Evolutionary conservation across 2,888 invertebrate genomes (phyloP), one percentile per base, ranked within the genome.

Genomic region (Heliconius sara): DNA sequence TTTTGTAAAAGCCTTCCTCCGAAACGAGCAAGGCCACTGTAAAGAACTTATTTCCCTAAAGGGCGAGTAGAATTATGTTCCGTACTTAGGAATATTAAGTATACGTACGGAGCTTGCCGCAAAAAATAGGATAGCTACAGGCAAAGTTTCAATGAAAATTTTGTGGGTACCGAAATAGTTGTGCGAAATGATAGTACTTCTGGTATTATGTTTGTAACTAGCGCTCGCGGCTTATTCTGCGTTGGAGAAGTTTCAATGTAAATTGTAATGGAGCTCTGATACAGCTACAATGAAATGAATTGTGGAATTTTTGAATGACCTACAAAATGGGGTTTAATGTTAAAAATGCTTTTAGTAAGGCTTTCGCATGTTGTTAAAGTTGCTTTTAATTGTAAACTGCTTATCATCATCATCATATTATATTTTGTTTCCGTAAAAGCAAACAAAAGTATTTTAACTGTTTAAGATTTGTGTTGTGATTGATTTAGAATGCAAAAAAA

Each of bases 41-140:
- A 81, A 82, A 84, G 81, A 82, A 83, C 82, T 83, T 85, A 85
- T 85, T 84, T 85, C 84, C 85, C 84, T 81, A 82, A 85, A 84
- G 84, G 82, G 84, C 83, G 72, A 80, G 81, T 78, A 77, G 82
- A 83, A 79, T 84, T 83, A 82, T 83, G 83, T 67, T 76, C 75
- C 78, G 82, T 84, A 83, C 83, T 84, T 83, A 83, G 72, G 77
- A 81, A 84, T 83, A 83, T 84, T 83, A 85, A 81, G 81, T 83
- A 78, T 81, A 85, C 77, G 71, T 81, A 80, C 30, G 73, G 80
- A 68, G 78, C 81, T 83, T 74, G 78, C 80, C 78, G 75, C 57
- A 81, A 84, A 84, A 83, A 82, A 83, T 81, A 76, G 80, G 73
- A 81, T 82, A 63, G 66, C 80, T 77, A 72, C 68, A 71, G 79